Evolutionary conservation across 2,797 vertebrate genomes (phyloP), one percentile per base, ranked within the genome.

Genomic region (Sebastes melanostomus): DNA sequence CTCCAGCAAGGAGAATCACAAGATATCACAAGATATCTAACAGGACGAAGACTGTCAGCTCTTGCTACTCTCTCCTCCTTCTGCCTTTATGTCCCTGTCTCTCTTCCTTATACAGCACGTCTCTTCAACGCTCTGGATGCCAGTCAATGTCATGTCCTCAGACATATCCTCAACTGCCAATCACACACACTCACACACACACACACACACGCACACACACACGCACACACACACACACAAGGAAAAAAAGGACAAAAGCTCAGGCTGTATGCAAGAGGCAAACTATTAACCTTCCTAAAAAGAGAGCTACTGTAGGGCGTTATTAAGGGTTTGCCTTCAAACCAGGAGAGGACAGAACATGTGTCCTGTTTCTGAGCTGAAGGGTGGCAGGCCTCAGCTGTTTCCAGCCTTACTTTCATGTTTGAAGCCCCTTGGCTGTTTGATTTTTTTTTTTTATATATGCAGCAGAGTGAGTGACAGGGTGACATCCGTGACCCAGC

Each of bases 401-500:
- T 66, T 75, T 77, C 52, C 55, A 75, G 70, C 8, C 25, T 7
- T 5, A 10, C 63, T 71, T 66, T 80, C 30, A 75, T 68, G 54
- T 73, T 52, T 69, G 65, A 80, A 70, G 68, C 66, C 73, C 36
- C 52, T 60, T 6, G 16, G 60, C 52, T 59, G 52, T 78, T 73
- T 42, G 2, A 50, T 38, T 55, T 58, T 46, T 32, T n/a, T 52
- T 70, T 34, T 52, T 34, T 34, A 2, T 54, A 22, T 54, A 22
- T n/a, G 56, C 29, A 72, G 38, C 42, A 36, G 34, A 73, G 20
- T 83, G 66, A 88, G 66, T 81, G 82, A 75, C 79, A 71, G 55
- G 71, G 22, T 83, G 86, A 85, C 81, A 84, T 70, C 63, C 13
- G 77, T 78, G 80, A 89, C 76, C 82, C 73, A 72, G 38, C 46